Evolutionary conservation across 2,113 vertebrate species (phyloP).

Genomic region (Calidris pygmaea): DNA sequence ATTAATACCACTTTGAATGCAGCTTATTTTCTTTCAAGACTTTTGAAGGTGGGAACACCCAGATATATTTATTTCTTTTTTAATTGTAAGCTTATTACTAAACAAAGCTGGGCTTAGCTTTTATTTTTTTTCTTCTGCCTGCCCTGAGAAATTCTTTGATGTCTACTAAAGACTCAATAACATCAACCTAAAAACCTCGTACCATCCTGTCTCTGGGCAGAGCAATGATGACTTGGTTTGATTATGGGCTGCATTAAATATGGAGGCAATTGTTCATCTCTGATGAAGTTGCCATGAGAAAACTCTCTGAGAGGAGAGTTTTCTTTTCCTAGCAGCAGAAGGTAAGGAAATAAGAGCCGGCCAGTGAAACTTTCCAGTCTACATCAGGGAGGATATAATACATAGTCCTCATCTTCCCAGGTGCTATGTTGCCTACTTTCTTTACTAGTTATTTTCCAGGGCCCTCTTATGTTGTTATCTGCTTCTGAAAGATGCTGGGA

Average conservation of each 20-base stretch:
- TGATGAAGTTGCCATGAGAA: background rate
- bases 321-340: background rate
- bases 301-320: background rate
- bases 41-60: constrained; percentile 49
- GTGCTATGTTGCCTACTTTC: background rate
- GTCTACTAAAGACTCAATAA: background rate
- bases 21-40: constrained; percentile 60
- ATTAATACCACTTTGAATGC: constrained; percentile 68
- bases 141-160: background rate
- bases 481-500: background rate
- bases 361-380: background rate
- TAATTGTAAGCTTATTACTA: constrained; percentile 56
- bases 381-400: background rate
- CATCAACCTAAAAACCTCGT: background rate
- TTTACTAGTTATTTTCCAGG: background rate
- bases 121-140: background rate
- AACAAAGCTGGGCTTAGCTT: background rate
- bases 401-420: background rate
- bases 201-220: background rate
- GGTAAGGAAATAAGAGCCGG: background rate
- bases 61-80: constrained; percentile 39
- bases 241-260: background rate
- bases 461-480: background rate
- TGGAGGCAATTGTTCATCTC: background rate
- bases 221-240: background rate